These are phyloP conservation scores for Drosophila gaucha DNA, from an alignment of 2,888 invertebrate species.

Conservation along the genomic window DNA sequence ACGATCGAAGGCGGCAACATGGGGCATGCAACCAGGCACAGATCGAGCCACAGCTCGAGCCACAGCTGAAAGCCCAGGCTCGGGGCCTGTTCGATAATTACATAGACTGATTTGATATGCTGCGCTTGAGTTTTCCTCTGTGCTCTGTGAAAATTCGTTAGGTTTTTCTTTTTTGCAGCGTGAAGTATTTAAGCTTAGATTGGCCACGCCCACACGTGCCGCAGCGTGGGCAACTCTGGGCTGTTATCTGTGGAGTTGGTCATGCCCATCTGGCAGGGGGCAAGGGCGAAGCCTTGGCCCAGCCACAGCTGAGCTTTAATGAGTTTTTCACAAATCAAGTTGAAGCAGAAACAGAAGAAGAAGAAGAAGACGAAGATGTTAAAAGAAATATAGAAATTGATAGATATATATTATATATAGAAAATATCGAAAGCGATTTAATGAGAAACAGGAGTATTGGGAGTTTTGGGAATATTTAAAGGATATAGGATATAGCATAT, in stretches of 20 bases:
- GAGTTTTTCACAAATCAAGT: constrained; percentile 57
- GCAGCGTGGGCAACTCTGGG: constrained; percentile 12
- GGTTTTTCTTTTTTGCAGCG: constrained; percentile 60
- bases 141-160: constrained; percentile 69
- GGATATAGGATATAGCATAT: too few relatives aligned
- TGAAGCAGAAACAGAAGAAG: too few relatives aligned
- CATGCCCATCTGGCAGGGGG: constrained; percentile 61
- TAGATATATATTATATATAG: too few relatives aligned
- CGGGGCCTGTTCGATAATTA: constrained; percentile 56
- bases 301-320: constrained; percentile 54
- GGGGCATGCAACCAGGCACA: constrained; percentile 8
- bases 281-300: constrained; percentile 71
- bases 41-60: background rate
- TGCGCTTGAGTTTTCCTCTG: constrained; percentile 57
- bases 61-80: background rate
- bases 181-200: constrained; percentile 68
- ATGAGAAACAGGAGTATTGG: too few relatives aligned
- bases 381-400: background rate
- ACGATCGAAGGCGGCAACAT: constrained; percentile 64
- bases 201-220: constrained; percentile 72
- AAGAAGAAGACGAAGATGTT: constrained; percentile 1
- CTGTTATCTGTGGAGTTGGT: constrained; percentile 61
- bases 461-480: too few relatives aligned
- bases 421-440: too few relatives aligned
- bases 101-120: constrained; percentile 73